Conservation (phyloP, 1,140 invertebrate genomes). For the Drosophila obscura region DNA sequence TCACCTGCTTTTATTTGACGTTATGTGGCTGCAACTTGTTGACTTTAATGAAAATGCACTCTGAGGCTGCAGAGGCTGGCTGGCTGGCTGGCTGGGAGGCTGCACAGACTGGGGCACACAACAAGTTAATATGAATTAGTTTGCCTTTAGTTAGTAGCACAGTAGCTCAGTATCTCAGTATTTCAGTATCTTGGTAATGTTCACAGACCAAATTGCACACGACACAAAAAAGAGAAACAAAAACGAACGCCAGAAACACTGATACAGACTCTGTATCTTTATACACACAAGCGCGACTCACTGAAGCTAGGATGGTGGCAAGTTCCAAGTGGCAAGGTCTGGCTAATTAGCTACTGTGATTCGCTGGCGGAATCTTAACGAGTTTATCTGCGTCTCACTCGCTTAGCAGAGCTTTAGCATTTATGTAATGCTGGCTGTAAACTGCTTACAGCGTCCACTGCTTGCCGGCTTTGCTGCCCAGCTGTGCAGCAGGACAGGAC, state of each 20-base stretch:
- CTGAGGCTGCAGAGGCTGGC: constrained; percentile 25
- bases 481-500: not conserved
- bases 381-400: constrained; percentile 15
- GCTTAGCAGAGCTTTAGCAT: constrained; percentile 45
- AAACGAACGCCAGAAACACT: constrained; percentile 23
- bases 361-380: constrained; percentile 14
- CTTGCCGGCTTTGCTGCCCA: constrained; percentile 41
- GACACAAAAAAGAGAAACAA: constrained; percentile 30
- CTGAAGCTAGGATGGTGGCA: constrained; percentile 35
- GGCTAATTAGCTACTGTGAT: constrained; percentile 51
- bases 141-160: constrained; percentile 12
- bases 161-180: constrained; percentile 16
- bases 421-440: constrained; percentile 67
- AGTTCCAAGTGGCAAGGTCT: constrained; percentile 5
- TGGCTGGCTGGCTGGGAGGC: constrained; percentile 15
- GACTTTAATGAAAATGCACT: constrained; percentile 79
- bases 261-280: constrained; percentile 21
- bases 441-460: constrained; percentile 54
- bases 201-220: constrained; percentile 58
- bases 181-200: constrained; percentile 48
- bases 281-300: constrained; percentile 32
- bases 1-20: constrained; percentile 61
- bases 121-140: constrained; percentile 72
- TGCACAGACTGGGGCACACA: constrained; percentile 39
- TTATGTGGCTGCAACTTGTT: constrained; percentile 72